A percentile compares a stretch with the other conserved stretches of the same genome.
These are phyloP conservation scores for Allobates femoralis DNA, from an alignment of 2,797 vertebrate species.

Conservation along the genomic window DNA sequence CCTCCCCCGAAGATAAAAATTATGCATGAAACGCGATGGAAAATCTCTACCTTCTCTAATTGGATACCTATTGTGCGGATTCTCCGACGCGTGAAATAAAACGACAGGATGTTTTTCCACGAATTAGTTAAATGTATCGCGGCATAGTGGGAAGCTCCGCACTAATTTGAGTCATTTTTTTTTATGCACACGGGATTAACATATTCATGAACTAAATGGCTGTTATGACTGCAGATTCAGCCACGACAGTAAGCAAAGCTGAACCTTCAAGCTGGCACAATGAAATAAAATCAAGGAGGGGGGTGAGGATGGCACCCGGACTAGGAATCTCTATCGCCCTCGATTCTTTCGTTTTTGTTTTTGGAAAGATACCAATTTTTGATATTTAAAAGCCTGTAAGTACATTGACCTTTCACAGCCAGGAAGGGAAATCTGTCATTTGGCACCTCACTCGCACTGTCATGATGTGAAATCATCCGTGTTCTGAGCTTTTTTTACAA, in stretches of 20 bases:
- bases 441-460: slow-evolving; percentile 15
- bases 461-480: slow-evolving; percentile 25
- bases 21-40: slow-evolving; percentile 43
- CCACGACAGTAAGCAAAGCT: slow-evolving; percentile 70
- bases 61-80: slow-evolving; percentile 66
- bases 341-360: slow-evolving; percentile 66
- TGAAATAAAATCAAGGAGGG: slow-evolving; percentile 66
- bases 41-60: slow-evolving; percentile 67
- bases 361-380: slow-evolving; percentile 64
- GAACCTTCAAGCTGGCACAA: slow-evolving; percentile 66
- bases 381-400: slow-evolving; percentile 64
- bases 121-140: slow-evolving; percentile 68
- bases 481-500: slow-evolving; percentile 37
- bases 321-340: slow-evolving; percentile 46
- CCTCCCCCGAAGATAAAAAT: no score
- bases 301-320: slow-evolving; percentile 62
- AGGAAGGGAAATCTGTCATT: slow-evolving; percentile 63
- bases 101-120: slow-evolving; percentile 23
- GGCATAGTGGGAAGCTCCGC: slow-evolving; percentile 67
- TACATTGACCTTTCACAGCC: slow-evolving; percentile 65
- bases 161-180: slow-evolving; percentile 72
- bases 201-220: slow-evolving; percentile 79
- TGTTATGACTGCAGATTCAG: slow-evolving; percentile 74
- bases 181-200: slow-evolving; percentile 75
- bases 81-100: slow-evolving; percentile 64